These are phyloP conservation scores for Desoria tigrina DNA, from an alignment of 2,888 invertebrate genomes.

Conservation along the genomic window DNA sequence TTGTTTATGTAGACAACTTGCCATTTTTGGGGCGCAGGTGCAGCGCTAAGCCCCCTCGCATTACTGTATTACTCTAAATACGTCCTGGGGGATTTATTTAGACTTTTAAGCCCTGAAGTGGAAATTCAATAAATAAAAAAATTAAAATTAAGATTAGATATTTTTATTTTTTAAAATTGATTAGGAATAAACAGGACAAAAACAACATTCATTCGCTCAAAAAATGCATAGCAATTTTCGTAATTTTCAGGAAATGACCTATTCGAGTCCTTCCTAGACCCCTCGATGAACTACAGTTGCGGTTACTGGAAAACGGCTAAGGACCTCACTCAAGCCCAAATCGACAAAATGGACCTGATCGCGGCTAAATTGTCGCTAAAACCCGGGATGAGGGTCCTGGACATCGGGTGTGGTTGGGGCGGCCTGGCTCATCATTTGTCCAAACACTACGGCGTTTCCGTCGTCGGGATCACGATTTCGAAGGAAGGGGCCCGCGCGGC, in stretches of 20 bases:
- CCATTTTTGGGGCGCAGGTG: no score
- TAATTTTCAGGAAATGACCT: constrained; percentile 41
- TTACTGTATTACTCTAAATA: no score
- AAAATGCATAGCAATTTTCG: not conserved
- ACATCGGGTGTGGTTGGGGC: constrained; percentile 51
- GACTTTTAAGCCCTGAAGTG: no score
- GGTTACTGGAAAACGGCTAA: constrained; percentile 48
- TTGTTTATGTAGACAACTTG: no score
- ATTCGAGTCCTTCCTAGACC: constrained; percentile 43
- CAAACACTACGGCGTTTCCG: constrained; percentile 42
- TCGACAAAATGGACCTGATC: constrained; percentile 48
- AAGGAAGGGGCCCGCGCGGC: constrained; percentile 16
- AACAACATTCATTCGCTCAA: no score
- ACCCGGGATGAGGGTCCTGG: constrained; percentile 49
- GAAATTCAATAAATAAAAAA: no score
- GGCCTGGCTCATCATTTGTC: constrained; percentile 44
- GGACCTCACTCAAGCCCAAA: constrained; percentile 46
- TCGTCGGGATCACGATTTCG: constrained; percentile 47
- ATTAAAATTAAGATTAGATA: not conserved
- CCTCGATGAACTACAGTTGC: constrained; percentile 45
- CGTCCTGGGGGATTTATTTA: no score
- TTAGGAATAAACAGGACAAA: no score
- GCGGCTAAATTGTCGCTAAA: constrained; percentile 44
- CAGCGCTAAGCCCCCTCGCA: no score
- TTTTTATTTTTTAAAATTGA: not conserved